Conservation (phyloP, 2,888 invertebrate species). For the Chalcosyrphus nemorum region DNA sequence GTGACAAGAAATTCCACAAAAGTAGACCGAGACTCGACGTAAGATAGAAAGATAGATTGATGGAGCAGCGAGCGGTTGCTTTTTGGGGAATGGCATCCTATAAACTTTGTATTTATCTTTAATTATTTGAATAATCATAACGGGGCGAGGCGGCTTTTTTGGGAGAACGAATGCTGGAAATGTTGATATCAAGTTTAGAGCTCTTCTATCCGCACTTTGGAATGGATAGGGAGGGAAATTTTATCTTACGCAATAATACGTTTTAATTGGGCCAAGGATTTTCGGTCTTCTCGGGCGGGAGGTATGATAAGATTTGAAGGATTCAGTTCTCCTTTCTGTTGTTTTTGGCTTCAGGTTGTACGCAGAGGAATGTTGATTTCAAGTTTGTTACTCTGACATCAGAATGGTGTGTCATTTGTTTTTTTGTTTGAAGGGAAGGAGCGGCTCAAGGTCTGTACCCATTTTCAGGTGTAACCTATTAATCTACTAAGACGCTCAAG, state of each 20-base stretch:
- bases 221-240: conserved; percentile 43
- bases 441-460: conserved; percentile 48
- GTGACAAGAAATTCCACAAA: conserved; percentile 29
- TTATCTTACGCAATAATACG: conserved; percentile 66
- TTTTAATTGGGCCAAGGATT: conserved; percentile 71
- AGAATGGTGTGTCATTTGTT: conserved; percentile 41
- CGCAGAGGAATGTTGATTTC: not conserved
- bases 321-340: conserved; percentile 8
- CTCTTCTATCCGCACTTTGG: too few relatives aligned
- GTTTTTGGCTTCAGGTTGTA: not conserved
- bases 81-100: conserved; percentile 46
- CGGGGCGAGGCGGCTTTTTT: conserved; percentile 42
- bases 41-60: conserved; percentile 53
- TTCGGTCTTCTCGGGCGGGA: conserved; percentile 19
- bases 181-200: conserved; percentile 31
- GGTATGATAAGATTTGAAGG: conserved; percentile 55
- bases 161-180: conserved; percentile 23
- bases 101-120: conserved; percentile 73
- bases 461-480: conserved; percentile 63
- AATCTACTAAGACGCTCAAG: conserved; percentile 57
- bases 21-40: conserved; percentile 20
- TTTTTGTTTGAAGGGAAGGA: conserved; percentile 27
- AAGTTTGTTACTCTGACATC: conserved; percentile 30
- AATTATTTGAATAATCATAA: conserved; percentile 73
- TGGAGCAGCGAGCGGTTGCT: conserved; percentile 35